Conservation (phyloP, 2,797 vertebrate species). For the Coregonus sp. region DNA sequence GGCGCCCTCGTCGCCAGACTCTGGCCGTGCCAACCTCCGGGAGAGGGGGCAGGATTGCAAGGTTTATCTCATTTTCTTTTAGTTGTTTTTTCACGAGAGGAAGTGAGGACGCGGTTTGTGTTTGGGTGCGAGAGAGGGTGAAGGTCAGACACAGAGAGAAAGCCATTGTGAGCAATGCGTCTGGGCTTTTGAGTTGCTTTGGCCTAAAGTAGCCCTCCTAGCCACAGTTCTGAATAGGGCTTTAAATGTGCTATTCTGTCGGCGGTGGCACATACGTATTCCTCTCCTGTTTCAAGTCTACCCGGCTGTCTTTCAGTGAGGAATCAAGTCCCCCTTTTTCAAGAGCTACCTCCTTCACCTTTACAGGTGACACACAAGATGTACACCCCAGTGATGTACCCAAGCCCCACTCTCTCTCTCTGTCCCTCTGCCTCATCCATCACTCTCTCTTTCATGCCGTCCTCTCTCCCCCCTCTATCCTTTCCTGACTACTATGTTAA, state of each 20-base stretch:
- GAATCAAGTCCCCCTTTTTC: too few species aligned
- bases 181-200: slow-evolving; percentile 6
- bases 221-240: background rate
- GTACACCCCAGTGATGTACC: background rate
- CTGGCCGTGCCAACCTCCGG: slow-evolving; percentile 37
- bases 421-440: slow-evolving; percentile 45
- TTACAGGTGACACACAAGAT: background rate
- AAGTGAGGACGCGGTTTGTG: slow-evolving; percentile 45
- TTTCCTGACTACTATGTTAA: slow-evolving; percentile 41
- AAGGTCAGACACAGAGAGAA: slow-evolving; percentile 53
- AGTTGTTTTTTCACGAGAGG: slow-evolving; percentile 43
- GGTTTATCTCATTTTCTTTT: background rate
- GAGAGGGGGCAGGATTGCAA: slow-evolving; percentile 3
- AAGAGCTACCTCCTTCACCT: too few species aligned
- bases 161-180: slow-evolving; percentile 6
- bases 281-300: too few species aligned
- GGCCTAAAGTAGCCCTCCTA: slow-evolving; percentile 3
- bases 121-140: slow-evolving; percentile 26
- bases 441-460: slow-evolving; percentile 66
- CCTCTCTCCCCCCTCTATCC: slow-evolving; percentile 44
- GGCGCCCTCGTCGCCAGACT: slow-evolving; percentile 5
- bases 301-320: too few species aligned
- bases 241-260: too few species aligned
- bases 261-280: too few species aligned
- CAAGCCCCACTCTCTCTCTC: slow-evolving; percentile 18